Percentiles rank a stretch among this genome's conserved stretches.
Evolutionary conservation across 2,113 vertebrate genomes (phyloP).

Genomic region (Syrmaticus mikado): DNA sequence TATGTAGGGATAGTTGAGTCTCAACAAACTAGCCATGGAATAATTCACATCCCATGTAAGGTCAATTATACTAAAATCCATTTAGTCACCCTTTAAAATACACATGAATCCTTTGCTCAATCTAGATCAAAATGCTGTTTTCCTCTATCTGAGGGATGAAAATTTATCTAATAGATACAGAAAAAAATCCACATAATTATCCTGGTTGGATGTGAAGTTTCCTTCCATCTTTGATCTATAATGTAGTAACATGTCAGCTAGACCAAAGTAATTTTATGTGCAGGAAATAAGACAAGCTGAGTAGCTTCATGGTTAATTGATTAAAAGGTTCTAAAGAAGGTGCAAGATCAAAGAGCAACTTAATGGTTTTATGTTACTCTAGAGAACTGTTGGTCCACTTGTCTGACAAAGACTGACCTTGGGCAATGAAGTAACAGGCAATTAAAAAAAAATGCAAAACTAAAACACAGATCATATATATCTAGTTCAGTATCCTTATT

Average conservation of each 20-base stretch:
- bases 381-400: slow-evolving; percentile 68
- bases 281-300: slow-evolving; percentile 77
- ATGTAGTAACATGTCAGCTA: slow-evolving; percentile 76
- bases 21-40: not conserved
- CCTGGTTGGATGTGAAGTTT: slow-evolving; percentile 65
- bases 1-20: not conserved
- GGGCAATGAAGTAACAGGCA: slow-evolving; percentile 68
- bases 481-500: slow-evolving; percentile 51
- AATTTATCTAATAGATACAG: slow-evolving; percentile 44
- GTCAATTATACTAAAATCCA: slow-evolving; percentile 12
- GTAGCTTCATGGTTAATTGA: slow-evolving; percentile 87
- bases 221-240: slow-evolving; percentile 82
- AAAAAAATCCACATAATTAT: slow-evolving; percentile 70
- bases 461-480: slow-evolving; percentile 66
- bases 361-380: slow-evolving; percentile 80
- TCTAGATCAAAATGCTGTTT: slow-evolving; percentile 32
- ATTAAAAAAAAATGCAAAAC: slow-evolving; percentile 57
- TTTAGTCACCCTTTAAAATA: slow-evolving; percentile 8
- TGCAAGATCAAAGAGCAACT: slow-evolving; percentile 82
- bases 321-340: slow-evolving; percentile 83
- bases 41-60: not conserved
- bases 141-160: slow-evolving; percentile 40
- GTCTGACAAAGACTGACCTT: slow-evolving; percentile 77
- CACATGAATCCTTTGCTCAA: slow-evolving; percentile 23
- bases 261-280: slow-evolving; percentile 79